Conservation (phyloP, 2,113 vertebrate species). For the Percina caprodes region DNA sequence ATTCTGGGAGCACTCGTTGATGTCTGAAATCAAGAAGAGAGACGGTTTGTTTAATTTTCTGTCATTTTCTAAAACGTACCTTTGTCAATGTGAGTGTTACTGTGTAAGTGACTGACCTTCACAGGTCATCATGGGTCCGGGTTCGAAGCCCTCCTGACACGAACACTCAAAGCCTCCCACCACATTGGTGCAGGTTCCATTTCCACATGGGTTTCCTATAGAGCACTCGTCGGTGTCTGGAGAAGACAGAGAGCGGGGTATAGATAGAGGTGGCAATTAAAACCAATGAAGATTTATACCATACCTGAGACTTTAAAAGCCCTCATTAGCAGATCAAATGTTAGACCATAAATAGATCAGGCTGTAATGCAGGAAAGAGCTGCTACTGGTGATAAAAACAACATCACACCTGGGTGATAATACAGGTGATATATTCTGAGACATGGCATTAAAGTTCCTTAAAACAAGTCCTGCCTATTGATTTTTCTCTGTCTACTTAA, state of each 20-base stretch:
- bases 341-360: constrained; percentile 1
- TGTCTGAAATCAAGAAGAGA: constrained; percentile 80
- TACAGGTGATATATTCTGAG: neutral
- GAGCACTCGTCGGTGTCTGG: constrained; percentile 94
- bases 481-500: neutral
- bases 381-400: neutral
- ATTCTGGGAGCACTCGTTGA: constrained; percentile 93
- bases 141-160: constrained; percentile 94
- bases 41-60: neutral
- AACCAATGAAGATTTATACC: constrained; percentile 7
- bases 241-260: neutral
- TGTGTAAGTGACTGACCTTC: constrained; percentile 84
- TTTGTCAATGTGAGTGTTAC: neutral
- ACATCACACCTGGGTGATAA: neutral
- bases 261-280: constrained; percentile 13
- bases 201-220: constrained; percentile 93
- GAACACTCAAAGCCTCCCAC: constrained; percentile 93
- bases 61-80: neutral
- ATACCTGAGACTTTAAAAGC: constrained; percentile 5
- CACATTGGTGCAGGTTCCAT: constrained; percentile 93
- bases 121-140: constrained; percentile 93
- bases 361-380: neutral
- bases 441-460: constrained; percentile 2
- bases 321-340: constrained; percentile 14
- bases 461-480: neutral